Evolutionary conservation across 35 echinoderm and acorn worm genomes (phyloP), one percentile per base, ranked within the genome.

Genomic region (Ophiothrix spiculata): DNA sequence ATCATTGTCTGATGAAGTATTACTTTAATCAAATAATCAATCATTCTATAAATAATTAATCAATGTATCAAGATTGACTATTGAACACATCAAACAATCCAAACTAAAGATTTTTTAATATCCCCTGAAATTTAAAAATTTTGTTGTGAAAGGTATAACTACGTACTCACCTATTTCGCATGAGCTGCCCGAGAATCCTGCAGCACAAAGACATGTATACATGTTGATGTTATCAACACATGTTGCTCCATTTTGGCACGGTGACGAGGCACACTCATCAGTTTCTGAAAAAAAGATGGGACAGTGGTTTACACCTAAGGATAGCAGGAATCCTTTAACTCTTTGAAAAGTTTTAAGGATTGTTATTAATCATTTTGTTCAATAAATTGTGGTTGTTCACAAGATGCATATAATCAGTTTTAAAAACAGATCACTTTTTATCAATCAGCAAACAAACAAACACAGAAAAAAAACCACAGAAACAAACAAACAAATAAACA

Each of bases 221-320:
- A 60, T 40, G 16, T 77, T 60, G n/a, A 92, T 40, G 12, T 45
- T 79, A 39, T 93, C 86, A 31, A 40, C 23, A 36, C 91, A 93
- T 13, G 80, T 63, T 10, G 42, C 75, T 33, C 54, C 41, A 64
- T 88, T 56, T 49, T 78, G 34, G 63, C 91, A 93, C 35, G 91
- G 91, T 39, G 6, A 1, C n/a, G 42, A 79, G 2, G 0, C 41
- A 84, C 91, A 93, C 81, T 93, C 91, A 37, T 93, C 39, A 64
- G 88, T 63, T 42, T 93, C 81, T 37, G 33, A 75, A 35, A 13
- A 74, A 73, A 64, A 37, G 0, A 37, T 17, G 10, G 32, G 8
- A 3, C 23, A 80, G n/a, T n/a, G n/a, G n/a, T n/a, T n/a, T n/a
- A n/a, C n/a, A n/a, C n/a, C n/a, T n/a, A n/a, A n/a, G n/a, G n/a